Conservation (phyloP, 1,140 invertebrate genomes). For the Mizuhopecten yessoensis region DNA sequence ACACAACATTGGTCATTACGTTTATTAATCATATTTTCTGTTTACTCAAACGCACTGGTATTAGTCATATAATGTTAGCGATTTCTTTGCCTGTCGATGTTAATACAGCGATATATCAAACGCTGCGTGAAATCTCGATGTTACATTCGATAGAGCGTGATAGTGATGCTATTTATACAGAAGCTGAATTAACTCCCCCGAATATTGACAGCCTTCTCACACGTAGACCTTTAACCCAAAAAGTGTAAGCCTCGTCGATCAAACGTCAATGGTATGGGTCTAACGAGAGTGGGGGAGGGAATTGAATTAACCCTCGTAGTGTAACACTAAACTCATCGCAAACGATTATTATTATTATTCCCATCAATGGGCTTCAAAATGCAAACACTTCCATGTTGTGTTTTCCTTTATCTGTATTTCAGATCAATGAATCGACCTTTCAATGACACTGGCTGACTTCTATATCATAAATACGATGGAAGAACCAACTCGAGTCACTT, state of each 20-base stretch:
- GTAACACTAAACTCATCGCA: not conserved
- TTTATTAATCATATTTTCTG: conserved; percentile 22
- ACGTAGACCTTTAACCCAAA: not conserved
- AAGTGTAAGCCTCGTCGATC: not conserved
- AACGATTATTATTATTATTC: not conserved
- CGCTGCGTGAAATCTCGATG: conserved; percentile 4
- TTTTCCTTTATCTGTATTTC: not conserved
- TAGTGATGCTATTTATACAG: not conserved
- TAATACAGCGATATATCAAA: not conserved
- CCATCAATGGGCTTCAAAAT: not conserved
- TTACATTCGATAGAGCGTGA: conserved; percentile 13
- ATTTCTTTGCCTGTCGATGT: not conserved
- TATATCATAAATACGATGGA: too few species aligned
- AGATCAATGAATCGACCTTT: conserved; percentile 4
- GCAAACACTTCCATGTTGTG: not conserved
- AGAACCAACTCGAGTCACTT: too few species aligned
- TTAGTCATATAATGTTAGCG: not conserved
- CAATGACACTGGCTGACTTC: not conserved
- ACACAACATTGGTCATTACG: not conserved
- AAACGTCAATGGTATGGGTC: not conserved
- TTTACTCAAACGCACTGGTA: not conserved
- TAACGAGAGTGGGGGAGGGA: not conserved
- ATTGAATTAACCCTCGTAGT: not conserved
- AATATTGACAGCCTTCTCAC: not conserved
- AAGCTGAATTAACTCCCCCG: not conserved